These are phyloP conservation scores for Ephydatia muelleri DNA, from an alignment of 37 sponge, comb jelly and placozoan species.

Conservation along the genomic window DNA sequence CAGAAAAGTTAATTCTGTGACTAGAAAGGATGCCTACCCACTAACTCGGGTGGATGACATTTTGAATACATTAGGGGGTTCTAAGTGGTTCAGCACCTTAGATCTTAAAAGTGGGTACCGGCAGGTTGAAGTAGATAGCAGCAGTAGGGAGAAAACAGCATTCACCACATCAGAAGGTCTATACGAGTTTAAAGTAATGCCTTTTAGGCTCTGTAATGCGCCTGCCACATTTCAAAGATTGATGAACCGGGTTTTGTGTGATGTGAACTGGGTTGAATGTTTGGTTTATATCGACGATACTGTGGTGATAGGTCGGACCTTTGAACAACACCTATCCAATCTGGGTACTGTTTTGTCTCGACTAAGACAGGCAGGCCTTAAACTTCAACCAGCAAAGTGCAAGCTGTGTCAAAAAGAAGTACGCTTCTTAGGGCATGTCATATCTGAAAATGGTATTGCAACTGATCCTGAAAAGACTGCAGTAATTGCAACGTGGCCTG, in stretches of 20 bases:
- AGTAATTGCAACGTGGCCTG: conserved; percentile 27
- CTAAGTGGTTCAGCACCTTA: conserved; percentile 34
- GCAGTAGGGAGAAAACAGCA: neutral
- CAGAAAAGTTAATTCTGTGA: conserved; percentile 43
- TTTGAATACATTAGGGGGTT: conserved; percentile 31
- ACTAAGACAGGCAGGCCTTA: conserved; percentile 22
- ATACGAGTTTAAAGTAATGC: conserved; percentile 18
- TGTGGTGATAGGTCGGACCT: conserved; percentile 20
- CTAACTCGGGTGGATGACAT: conserved; percentile 44
- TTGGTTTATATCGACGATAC: conserved; percentile 50
- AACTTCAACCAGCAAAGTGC: conserved; percentile 22
- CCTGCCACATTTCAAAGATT: conserved; percentile 42
- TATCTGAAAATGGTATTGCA: conserved; percentile 25
- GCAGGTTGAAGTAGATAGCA: conserved; percentile 28
- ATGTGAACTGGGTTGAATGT: conserved; percentile 26
- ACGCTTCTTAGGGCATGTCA: conserved; percentile 28
- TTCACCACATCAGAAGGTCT: conserved; percentile 2
- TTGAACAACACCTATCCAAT: conserved; percentile 20
- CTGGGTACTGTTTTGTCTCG: conserved; percentile 20
- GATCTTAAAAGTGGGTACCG: conserved; percentile 47
- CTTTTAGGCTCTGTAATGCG: conserved; percentile 23
- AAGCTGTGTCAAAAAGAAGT: conserved; percentile 5
- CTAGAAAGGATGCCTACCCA: conserved; percentile 48
- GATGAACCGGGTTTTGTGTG: conserved; percentile 29
- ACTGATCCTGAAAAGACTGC: conserved; percentile 30